Evolutionary conservation across 2,888 invertebrate genomes (phyloP).

Genomic region (Torymus auratus): DNA sequence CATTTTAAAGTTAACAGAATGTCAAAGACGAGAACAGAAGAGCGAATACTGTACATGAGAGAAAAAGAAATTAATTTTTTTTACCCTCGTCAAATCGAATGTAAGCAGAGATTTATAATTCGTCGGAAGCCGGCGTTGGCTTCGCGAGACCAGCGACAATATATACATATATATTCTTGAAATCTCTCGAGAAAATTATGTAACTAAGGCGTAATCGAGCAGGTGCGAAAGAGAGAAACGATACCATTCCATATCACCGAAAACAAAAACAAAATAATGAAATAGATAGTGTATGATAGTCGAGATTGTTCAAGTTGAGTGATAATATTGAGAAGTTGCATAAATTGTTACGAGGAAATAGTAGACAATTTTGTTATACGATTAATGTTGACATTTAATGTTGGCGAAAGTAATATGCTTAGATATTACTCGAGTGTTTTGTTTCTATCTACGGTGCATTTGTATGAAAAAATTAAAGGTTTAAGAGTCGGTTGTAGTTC

Average conservation of each 20-base stretch:
- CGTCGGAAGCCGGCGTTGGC: conserved; percentile 18
- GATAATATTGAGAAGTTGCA: conserved; percentile 29
- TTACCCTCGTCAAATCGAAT: neutral
- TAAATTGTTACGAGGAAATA: conserved; percentile 12
- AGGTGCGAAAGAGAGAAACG: conserved; percentile 10
- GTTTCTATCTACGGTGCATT: neutral
- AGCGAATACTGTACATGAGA: neutral
- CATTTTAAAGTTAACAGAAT: conserved; percentile 6
- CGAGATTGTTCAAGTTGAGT: conserved; percentile 33
- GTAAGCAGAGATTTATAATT: conserved; percentile 14
- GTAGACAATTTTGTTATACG: neutral
- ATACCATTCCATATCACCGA: conserved; percentile 46
- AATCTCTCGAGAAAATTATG: conserved; percentile 1
- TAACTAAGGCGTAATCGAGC: conserved; percentile 8
- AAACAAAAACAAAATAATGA: conserved; percentile 5
- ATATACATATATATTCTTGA: conserved; percentile 34
- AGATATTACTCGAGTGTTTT: neutral
- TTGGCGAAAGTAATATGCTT: neutral
- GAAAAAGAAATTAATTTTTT: neutral
- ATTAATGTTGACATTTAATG: too few relatives aligned
- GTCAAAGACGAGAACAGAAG: neutral
- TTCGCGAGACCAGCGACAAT: conserved; percentile 27
- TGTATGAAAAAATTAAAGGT: too few relatives aligned
- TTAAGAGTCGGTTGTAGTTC: too few relatives aligned
- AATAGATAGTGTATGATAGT: conserved; percentile 46